Evolutionary conservation across 2,888 invertebrate species (phyloP).

Genomic region (Tetragonisca angustula): DNA sequence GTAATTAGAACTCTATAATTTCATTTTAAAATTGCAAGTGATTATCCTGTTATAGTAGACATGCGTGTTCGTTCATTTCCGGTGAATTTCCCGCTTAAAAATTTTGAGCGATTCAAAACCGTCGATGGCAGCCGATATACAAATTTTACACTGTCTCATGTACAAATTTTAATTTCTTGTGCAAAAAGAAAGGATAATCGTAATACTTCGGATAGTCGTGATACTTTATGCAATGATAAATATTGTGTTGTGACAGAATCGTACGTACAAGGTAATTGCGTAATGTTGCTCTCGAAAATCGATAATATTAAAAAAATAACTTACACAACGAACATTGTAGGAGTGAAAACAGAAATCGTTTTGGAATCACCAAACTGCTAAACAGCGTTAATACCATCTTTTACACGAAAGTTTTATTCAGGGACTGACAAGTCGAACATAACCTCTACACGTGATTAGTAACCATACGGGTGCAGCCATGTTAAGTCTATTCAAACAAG

Average conservation of each 20-base stretch:
- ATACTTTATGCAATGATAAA: neutral
- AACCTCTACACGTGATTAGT: conserved; percentile 38
- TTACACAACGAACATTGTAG: conserved; percentile 74
- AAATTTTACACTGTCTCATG: neutral
- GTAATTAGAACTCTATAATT: neutral
- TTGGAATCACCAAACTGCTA: conserved; percentile 60
- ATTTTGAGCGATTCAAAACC: conserved; percentile 25
- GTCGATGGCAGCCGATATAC: neutral
- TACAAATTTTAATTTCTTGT: neutral
- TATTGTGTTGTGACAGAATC: neutral
- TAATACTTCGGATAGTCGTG: neutral
- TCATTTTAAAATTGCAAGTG: conserved; percentile 29
- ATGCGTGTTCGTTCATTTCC: conserved; percentile 40
- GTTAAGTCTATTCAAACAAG: conserved; percentile 3
- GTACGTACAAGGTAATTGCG: neutral
- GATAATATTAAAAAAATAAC: conserved; percentile 46
- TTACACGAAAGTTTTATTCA: neutral
- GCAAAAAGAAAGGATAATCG: neutral
- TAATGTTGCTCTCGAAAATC: neutral
- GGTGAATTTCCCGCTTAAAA: conserved; percentile 44
- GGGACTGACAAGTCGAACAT: conserved; percentile 31
- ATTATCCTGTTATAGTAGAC: neutral
- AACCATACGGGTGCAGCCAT: conserved; percentile 38
- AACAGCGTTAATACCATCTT: conserved; percentile 49
- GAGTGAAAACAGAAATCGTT: conserved; percentile 63